Conservation (phyloP, 2,888 invertebrate species). For the Drosophila lacicola region DNA sequence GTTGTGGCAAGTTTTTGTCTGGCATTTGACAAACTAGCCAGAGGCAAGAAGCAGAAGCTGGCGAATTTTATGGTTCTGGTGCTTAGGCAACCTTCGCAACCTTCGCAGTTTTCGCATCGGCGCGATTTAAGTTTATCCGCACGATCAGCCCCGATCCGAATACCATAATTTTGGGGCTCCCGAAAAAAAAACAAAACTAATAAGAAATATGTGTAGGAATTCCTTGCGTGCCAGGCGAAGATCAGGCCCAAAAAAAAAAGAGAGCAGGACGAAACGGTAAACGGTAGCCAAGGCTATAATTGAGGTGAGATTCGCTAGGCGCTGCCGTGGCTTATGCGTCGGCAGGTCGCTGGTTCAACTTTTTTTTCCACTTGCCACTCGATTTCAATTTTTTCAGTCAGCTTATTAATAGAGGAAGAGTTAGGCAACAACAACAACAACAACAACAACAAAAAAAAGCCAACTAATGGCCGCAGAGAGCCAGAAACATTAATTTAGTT, state of each 20-base stretch:
- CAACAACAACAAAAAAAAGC: constrained; percentile 21
- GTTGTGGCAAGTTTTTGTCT: constrained; percentile 30
- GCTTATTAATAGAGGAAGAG: constrained; percentile 46
- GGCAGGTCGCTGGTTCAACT: too few species aligned
- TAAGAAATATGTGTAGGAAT: constrained; percentile 28
- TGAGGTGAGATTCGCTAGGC: constrained; percentile 48
- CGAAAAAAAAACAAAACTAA: background rate
- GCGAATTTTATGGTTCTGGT: constrained; percentile 39
- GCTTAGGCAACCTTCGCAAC: constrained; percentile 34
- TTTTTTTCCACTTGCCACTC: constrained; percentile 28
- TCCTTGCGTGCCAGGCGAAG: constrained; percentile 69
- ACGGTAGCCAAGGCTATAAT: constrained; percentile 71
- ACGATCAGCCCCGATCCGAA: constrained; percentile 73
- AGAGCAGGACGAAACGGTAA: constrained; percentile 54
- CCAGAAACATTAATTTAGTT: constrained; percentile 73
- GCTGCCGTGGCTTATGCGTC: constrained; percentile 6
- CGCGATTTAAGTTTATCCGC: constrained; percentile 81
- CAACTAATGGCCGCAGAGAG: constrained; percentile 46
- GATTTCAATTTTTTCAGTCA: constrained; percentile 22
- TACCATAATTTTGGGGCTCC: constrained; percentile 66
- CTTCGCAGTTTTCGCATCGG: constrained; percentile 46
- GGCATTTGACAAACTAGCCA: constrained; percentile 78
- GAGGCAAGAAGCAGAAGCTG: constrained; percentile 45
- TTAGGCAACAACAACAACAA: background rate
- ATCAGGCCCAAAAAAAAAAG: constrained; percentile 25